Evolutionary conservation across 2,888 invertebrate genomes (phyloP).

Genomic region (Lagria hirta): DNA sequence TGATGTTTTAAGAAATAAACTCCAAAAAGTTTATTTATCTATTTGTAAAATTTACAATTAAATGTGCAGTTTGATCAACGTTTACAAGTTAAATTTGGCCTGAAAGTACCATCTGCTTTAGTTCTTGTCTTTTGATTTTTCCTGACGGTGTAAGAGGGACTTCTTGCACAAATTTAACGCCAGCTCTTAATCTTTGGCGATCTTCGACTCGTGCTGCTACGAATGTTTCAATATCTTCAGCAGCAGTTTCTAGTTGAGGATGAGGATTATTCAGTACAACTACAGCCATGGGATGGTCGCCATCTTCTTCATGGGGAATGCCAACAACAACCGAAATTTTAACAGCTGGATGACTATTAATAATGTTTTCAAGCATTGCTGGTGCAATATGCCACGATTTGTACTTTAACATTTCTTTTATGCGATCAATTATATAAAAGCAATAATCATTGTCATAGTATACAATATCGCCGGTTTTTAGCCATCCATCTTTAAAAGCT

Average conservation of each 20-base stretch:
- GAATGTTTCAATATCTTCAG: slow-evolving; percentile 40
- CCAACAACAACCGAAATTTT: slow-evolving; percentile 42
- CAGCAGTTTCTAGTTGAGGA: slow-evolving; percentile 27
- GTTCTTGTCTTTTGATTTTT: slow-evolving; percentile 40
- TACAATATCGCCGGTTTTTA: slow-evolving; percentile 58
- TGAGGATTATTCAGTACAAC: slow-evolving; percentile 33
- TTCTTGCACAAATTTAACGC: slow-evolving; percentile 41
- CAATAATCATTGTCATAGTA: slow-evolving; percentile 57
- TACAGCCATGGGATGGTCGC: slow-evolving; percentile 45
- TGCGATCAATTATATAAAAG: slow-evolving; percentile 56
- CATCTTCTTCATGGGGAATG: slow-evolving; percentile 45
- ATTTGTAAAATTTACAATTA: too few species aligned
- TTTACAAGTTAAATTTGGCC: slow-evolving; percentile 31
- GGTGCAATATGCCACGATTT: slow-evolving; percentile 55
- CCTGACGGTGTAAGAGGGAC: slow-evolving; percentile 47
- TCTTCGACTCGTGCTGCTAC: slow-evolving; percentile 43
- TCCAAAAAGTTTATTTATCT: too few species aligned
- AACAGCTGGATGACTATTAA: slow-evolving; percentile 46
- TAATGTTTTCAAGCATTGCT: slow-evolving; percentile 40
- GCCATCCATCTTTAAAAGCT: slow-evolving; percentile 55
- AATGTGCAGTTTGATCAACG: too few species aligned
- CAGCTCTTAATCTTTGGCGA: slow-evolving; percentile 44
- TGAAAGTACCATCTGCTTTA: slow-evolving; percentile 34
- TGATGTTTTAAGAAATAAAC: too few species aligned
- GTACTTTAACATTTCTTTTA: slow-evolving; percentile 59